Evolutionary conservation across 2,113 vertebrate species (phyloP).

Genomic region (Vulpes lagopus): DNA sequence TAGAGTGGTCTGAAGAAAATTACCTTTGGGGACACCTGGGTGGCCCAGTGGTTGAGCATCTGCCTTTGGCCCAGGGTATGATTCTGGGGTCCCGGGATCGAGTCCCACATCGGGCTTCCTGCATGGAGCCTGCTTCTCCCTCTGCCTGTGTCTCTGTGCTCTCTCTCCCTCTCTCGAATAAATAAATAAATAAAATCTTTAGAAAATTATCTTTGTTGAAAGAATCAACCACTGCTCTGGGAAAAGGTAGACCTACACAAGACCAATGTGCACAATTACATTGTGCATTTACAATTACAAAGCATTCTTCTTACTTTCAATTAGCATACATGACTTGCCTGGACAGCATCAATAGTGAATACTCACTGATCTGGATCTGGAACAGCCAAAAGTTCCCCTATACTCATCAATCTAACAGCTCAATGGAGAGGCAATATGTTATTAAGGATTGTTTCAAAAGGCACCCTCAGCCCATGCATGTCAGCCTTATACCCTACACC

Average conservation of each 20-base stretch:
- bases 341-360: not conserved
- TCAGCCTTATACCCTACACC: rapidly evolving
- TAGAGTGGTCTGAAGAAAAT: not conserved
- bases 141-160: too few relatives aligned
- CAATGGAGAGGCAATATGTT: not conserved
- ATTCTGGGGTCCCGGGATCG: too few relatives aligned
- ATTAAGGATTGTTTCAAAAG: not conserved
- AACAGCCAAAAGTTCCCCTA: not conserved
- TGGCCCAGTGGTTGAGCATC: too few relatives aligned
- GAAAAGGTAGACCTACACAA: not conserved
- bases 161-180: too few relatives aligned
- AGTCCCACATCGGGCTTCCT: too few relatives aligned
- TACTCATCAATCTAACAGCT: not conserved
- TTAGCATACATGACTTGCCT: rapidly evolving
- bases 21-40: too few relatives aligned
- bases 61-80: too few relatives aligned
- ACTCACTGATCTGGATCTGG: not conserved
- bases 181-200: too few relatives aligned
- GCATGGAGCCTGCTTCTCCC: too few relatives aligned
- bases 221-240: not conserved
- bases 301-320: not conserved
- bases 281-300: not conserved
- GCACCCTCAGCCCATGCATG: rapidly evolving
- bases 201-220: too few relatives aligned
- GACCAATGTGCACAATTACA: rapidly evolving